Base-by-base conservation (phyloP, 2,797 vertebrate genomes). In the Coregonus ussuriensis region DNA sequence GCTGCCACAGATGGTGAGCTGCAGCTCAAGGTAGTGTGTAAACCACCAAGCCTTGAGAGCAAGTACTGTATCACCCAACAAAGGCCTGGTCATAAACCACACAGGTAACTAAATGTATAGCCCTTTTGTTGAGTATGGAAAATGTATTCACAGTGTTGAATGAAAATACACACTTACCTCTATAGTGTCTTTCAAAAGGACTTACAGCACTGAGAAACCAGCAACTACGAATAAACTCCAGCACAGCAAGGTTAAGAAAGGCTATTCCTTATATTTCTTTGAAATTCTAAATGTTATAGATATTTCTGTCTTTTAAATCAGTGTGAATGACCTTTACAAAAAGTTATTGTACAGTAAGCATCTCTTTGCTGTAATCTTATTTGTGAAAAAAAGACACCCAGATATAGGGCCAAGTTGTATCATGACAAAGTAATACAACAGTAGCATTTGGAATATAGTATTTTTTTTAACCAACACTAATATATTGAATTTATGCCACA, bases 1-100 rank as follows among this genome's bases (percentile, higher is more conserved):
- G 91, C 94, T 89, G 93, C 95, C 96, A 96, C 97, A 97, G 97
- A 98, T 97, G 96, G 96, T 94, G 94, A 93, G 86, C 83, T 76
- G 82, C 88, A 86, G 91, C 90, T 90, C 86, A 84, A 84, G 90
- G 83, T 90, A 33, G 86, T 89, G 90, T 90, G 90, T 88, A 93
- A 92, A 89, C 37, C 77, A 89, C 37, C 77, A 83, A 85, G 84
- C 77, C 86, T 87, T 85, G 86, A 86, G 84, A 79, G 86, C 71
- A 86, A 82, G 86, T 88, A 74, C 25, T 80, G 84, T 84, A 76
- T 62, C 75, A 56, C 5, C 37, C 35, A 76, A 85, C 79, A 84
- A n/a, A 59, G 75, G n/a, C 76, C 68, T 74, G 16, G 37, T 78
- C 29, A 54, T 35, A 74, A 67, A 63, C 35, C 74, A 72, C 74